These are phyloP conservation scores for Phaetusa simplex DNA, from an alignment of 2,113 vertebrate species.

Conservation along the genomic window DNA sequence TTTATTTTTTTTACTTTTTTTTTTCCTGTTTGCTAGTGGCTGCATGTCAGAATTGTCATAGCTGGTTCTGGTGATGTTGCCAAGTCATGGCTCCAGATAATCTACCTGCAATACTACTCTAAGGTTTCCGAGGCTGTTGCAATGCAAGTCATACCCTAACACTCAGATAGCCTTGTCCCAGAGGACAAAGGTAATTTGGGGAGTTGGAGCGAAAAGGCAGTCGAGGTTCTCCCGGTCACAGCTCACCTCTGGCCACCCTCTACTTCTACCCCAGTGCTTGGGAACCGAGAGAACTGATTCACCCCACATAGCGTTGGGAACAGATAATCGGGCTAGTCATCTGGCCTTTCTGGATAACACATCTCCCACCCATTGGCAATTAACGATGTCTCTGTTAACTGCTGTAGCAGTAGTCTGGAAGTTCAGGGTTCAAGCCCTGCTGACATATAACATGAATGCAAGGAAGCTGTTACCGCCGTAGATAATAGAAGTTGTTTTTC, in stretches of 20 bases:
- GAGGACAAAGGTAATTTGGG: background rate
- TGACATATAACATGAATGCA: background rate
- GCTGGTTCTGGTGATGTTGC: background rate
- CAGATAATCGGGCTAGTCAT: background rate
- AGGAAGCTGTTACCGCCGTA: conserved; percentile 23
- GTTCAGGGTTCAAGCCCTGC: background rate
- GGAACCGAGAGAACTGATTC: background rate
- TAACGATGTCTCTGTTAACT: background rate
- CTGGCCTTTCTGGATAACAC: background rate
- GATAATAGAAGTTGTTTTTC: conserved; percentile 44
- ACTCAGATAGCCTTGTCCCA: background rate
- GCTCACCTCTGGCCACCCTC: background rate
- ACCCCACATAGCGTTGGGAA: background rate
- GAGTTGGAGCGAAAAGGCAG: background rate
- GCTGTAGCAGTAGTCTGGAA: background rate
- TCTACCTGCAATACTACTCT: background rate
- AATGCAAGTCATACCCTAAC: rapidly evolving
- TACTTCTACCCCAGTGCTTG: background rate
- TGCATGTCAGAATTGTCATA: background rate
- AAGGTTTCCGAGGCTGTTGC: background rate
- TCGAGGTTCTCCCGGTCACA: background rate
- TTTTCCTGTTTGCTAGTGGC: background rate
- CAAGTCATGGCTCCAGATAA: background rate
- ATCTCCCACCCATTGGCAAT: background rate
- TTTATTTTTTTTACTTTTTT: background rate